A percentile compares a stretch with the other conserved stretches of the same genome.
Conservation (phyloP, 1,140 invertebrate genomes). For the Bombus affinis region DNA sequence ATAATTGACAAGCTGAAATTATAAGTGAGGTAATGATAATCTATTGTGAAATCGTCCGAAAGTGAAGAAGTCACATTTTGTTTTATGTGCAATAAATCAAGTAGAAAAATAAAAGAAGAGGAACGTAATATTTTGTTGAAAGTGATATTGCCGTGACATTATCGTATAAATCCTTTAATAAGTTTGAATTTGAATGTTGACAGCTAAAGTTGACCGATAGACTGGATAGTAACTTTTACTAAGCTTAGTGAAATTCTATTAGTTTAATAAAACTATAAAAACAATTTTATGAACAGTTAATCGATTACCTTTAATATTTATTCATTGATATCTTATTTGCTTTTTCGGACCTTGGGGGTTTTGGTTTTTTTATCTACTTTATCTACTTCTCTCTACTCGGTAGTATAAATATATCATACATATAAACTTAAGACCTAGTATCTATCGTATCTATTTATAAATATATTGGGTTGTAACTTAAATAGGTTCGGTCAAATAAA, state of each 20-base stretch:
- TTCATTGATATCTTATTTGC: too few relatives aligned
- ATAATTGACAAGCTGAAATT: not conserved
- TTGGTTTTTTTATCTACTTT: too few relatives aligned
- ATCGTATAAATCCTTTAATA: not conserved
- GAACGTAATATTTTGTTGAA: not conserved
- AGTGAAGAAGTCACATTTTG: conserved; percentile 2
- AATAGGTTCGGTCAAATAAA: too few relatives aligned
- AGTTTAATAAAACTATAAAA: not conserved
- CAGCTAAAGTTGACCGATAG: not conserved
- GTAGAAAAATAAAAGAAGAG: not conserved
- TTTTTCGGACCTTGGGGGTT: too few relatives aligned
- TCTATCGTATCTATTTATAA: too few relatives aligned
- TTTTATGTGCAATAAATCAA: not conserved
- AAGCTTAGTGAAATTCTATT: not conserved
- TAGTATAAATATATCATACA: too few relatives aligned
- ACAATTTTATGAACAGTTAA: not conserved
- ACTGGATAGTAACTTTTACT: not conserved
- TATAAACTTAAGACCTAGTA: too few relatives aligned
- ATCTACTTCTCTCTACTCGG: too few relatives aligned
- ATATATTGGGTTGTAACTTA: too few relatives aligned
- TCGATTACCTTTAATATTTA: not conserved
- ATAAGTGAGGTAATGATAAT: not conserved
- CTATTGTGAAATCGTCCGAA: not conserved
- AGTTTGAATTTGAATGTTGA: not conserved
- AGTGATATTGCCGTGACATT: not conserved